phyloP scores from a whole-genome alignment of 2,113 vertebrate species.

The Emydura subglobosa region DNA sequence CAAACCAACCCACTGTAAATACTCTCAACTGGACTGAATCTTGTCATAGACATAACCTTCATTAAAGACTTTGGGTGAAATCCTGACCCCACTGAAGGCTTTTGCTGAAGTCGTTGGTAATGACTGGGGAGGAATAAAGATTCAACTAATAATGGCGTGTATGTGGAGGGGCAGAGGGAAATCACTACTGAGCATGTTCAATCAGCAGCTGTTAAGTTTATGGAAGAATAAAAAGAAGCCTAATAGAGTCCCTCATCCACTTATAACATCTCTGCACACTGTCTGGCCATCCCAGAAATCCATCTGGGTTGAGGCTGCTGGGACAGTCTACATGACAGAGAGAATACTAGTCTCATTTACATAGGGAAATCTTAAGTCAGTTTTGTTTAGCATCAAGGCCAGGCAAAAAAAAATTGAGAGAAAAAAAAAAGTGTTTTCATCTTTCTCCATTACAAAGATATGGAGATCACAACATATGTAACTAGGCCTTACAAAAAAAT shows the following conservation, averaged over 20 bases:
- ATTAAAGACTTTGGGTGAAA: neutral
- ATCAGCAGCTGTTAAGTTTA: neutral
- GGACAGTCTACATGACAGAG: neutral
- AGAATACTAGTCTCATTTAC: neutral
- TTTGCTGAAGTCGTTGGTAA: neutral
- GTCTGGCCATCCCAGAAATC: neutral
- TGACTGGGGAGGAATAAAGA: neutral
- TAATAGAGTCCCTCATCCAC: neutral
- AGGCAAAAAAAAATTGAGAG: neutral
- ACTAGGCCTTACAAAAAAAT: neutral
- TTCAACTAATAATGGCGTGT: neutral
- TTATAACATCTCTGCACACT: accelerated
- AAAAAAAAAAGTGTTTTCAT: neutral
- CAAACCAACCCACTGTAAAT: neutral
- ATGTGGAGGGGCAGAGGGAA: too few species aligned
- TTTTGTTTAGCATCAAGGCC: neutral
- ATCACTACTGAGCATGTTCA: neutral
- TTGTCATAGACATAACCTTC: neutral
- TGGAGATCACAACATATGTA: neutral
- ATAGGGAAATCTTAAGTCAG: neutral
- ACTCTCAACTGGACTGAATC: neutral
- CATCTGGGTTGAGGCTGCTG: neutral
- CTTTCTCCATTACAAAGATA: neutral
- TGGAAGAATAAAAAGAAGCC: neutral
- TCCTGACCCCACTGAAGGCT: neutral